Base-by-base conservation (phyloP, 2,888 invertebrate genomes). In the Caenorhabditis sp. region DNA sequence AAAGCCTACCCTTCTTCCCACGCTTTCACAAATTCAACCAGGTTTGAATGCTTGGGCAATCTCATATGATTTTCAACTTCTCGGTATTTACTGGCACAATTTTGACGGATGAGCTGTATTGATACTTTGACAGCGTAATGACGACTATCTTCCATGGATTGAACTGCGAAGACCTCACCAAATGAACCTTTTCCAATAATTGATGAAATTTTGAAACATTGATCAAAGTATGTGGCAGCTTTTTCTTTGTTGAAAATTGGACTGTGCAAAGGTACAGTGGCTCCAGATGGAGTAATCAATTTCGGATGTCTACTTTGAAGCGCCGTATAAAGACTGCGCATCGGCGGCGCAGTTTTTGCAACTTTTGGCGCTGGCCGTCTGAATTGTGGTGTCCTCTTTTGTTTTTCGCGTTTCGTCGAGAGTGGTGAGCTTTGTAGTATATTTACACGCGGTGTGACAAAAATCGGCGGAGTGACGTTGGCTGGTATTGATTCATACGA, bases 111-210 rank as follows among this genome's bases (percentile, higher is more conserved):
- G 2, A 70, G 59, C 12, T 78, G 76, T 20, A 80, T 60, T 0
- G 92, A 91, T 81, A 91, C 90, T 88, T 93, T 93, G 0, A 93
- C 90, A 0, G 93, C 93, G 89, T 93, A 93, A 57, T 90, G 88
- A 53, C 90, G 88, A 0, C 91, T 91, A 89, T 93, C 92, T 80
- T 92, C 92, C 75, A 90, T 91, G 73, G 91, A 91, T 66, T 89
- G 89, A 0, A 92, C 93, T 86, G 91, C 91, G 84, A 91, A 93
- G 0, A 93, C 93, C 88, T 90, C 92, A 10, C 93, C 93, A 89
- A 93, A 93, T 2, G 92, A 92, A 1, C 93, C 93, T 86, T 91
- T 91, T 1, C 93, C 93, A 50, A 93, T 90, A 82, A 91, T 91
- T 5, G 89, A 88, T 20, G 91, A 88, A 27, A 91, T 89, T n/a